Percentiles rank a stretch among this genome's conserved stretches.
These are phyloP conservation scores for Listronotus bonariensis DNA, from an alignment of 1,140 invertebrate genomes.

Conservation along the genomic window DNA sequence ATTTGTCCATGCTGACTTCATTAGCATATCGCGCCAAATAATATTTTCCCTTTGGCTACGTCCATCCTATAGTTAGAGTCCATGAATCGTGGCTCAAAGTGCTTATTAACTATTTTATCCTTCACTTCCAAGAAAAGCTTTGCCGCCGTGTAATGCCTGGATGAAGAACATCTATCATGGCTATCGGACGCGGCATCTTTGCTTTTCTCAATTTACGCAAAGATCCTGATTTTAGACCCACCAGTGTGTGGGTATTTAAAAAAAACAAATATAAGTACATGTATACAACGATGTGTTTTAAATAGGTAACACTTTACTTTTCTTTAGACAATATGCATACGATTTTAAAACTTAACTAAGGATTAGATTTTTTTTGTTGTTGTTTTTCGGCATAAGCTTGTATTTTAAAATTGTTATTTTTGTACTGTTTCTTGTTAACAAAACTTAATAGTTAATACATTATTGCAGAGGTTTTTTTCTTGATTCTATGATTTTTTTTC, in stretches of 20 bases:
- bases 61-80: slow-evolving; percentile 27
- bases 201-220: slow-evolving; percentile 11
- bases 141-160: slow-evolving; percentile 19
- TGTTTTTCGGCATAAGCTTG: too few relatives aligned
- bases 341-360: too few relatives aligned
- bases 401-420: too few relatives aligned
- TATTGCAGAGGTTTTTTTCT: too few relatives aligned
- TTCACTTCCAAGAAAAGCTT: slow-evolving; percentile 29
- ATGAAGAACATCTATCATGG: slow-evolving; percentile 14
- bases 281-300: too few relatives aligned
- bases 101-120: slow-evolving; percentile 35
- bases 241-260: background rate
- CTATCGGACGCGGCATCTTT: slow-evolving; percentile 12
- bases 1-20: slow-evolving; percentile 24
- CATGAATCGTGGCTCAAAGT: slow-evolving; percentile 32
- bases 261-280: too few relatives aligned
- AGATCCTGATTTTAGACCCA: slow-evolving; percentile 9
- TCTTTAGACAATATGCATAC: too few relatives aligned
- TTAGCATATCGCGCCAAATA: slow-evolving; percentile 21
- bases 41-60: slow-evolving; percentile 29
- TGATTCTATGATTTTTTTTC: too few relatives aligned
- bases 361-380: too few relatives aligned
- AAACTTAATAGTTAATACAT: too few relatives aligned
- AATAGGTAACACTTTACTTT: too few relatives aligned
- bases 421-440: too few relatives aligned